Evolutionary conservation across 2,888 invertebrate species (phyloP).

Genomic region (Germaria angustata): DNA sequence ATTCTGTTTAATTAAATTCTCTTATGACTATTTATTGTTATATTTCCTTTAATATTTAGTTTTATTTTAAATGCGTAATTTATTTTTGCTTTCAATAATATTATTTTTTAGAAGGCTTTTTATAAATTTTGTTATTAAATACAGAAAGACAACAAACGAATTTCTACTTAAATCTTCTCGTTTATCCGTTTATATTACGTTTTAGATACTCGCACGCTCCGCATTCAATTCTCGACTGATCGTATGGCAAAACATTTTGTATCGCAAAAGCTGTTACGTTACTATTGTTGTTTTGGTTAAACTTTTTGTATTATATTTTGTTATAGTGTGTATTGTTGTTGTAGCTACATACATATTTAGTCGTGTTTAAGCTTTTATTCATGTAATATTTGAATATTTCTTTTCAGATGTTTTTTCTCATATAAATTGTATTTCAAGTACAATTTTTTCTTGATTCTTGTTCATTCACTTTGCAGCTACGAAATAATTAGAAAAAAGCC

Average conservation of each 20-base stretch:
- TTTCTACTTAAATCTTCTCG: constrained; percentile 20
- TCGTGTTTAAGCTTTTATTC: constrained; percentile 40
- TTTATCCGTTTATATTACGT: constrained; percentile 28
- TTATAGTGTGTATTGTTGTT: constrained; percentile 25
- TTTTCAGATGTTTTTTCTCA: neutral
- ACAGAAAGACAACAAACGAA: neutral
- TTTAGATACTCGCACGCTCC: constrained; percentile 64
- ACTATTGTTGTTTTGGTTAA: constrained; percentile 48
- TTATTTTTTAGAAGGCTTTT: neutral
- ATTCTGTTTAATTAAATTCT: neutral
- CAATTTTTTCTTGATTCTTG: constrained; percentile 4
- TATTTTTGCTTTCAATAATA: constrained; percentile 35
- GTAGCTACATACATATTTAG: constrained; percentile 39
- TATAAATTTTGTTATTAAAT: neutral
- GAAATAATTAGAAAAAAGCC: constrained; percentile 23
- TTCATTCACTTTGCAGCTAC: constrained; percentile 22
- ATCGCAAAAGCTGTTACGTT: constrained; percentile 62
- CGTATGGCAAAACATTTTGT: constrained; percentile 67
- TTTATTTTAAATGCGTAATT: constrained; percentile 49
- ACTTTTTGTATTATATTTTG: constrained; percentile 9
- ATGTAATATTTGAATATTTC: constrained; percentile 9
- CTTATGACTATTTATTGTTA: neutral
- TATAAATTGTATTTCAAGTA: constrained; percentile 37
- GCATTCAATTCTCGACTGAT: constrained; percentile 70
- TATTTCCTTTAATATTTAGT: neutral